Evolutionary conservation across 2,888 invertebrate species (phyloP).

Genomic region (Stenodera caucasica): DNA sequence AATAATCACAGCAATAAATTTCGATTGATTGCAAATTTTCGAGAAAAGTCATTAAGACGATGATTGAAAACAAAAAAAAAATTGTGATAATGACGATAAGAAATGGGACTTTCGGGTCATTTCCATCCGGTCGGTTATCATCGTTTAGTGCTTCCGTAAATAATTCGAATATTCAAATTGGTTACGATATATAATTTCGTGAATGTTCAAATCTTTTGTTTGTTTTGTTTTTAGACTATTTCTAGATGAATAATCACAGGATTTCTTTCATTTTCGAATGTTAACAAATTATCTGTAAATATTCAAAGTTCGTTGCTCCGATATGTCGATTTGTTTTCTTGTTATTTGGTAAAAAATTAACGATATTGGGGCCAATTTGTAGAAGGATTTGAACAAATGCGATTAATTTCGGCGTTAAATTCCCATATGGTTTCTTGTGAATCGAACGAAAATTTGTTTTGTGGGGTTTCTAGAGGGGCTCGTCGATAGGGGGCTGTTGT

Average conservation of each 20-base stretch:
- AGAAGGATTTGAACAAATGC: not conserved
- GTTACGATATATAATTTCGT: not conserved
- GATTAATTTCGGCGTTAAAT: constrained; percentile 10
- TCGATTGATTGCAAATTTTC: no score
- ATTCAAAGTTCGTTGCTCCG: not conserved
- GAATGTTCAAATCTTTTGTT: no score
- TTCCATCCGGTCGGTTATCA: not conserved
- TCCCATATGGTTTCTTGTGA: constrained; percentile 21
- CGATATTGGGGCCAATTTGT: no score
- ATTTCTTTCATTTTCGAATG: not conserved
- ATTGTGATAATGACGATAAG: not conserved
- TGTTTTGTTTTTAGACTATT: not conserved
- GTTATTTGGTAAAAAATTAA: no score
- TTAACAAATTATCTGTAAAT: not conserved
- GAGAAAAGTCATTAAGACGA: no score
- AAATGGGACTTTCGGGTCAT: not conserved
- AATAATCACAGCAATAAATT: no score
- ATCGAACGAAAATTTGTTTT: not conserved
- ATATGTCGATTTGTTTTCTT: no score
- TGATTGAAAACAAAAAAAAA: no score
- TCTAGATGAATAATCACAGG: not conserved
- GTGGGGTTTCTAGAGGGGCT: constrained; percentile 13
- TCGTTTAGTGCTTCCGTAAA: not conserved
- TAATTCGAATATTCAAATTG: no score
- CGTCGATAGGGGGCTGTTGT: constrained; percentile 11